Evolutionary conservation across 2,797 vertebrate species (phyloP), one percentile per base, ranked within the genome.

Genomic region (Micropoecilia bifurca): DNA sequence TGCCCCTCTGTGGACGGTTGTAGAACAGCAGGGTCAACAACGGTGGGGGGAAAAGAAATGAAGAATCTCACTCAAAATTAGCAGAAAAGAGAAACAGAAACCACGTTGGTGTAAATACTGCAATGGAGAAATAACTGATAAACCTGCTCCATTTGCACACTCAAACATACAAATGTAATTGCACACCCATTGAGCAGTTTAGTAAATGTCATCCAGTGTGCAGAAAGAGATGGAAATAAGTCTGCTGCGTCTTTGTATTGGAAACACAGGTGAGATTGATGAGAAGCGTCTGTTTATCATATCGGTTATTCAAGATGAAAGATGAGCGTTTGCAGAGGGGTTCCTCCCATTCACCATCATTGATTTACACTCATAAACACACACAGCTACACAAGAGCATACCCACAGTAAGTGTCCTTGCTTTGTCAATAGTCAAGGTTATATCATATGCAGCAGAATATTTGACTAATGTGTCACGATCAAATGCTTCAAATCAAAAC

Each of bases 241-340:
- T 87, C 89, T 90, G 91, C 90, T 92, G 89, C 89, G 89, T 91
- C 89, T 88, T 83, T 88, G 87, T 93, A 93, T 93, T 50, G 88
- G 89, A 93, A 94, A 92, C 88, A 92, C 91, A 93, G 90, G 87
- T 93, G 93, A 95, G 94, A 95, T 95, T 94, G 94, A 95, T 95
- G 95, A 94, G 93, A 87, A 87, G 91, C 87, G 88, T 91, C 92
- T 93, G 91, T 94, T 95, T 94, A 93, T 91, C 88, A 93, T 94
- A 94, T 95, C 88, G 94, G 94, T 95, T 95, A 95, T 95, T 95
- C 93, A 92, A 92, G 92, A 95, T 96, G 95, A 96, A 96, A 95
- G 93, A 95, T 95, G 94, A 96, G 94, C 91, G 91, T 94, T 94
- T 94, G 93, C 91, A 71, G 78, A 88, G 90, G 87, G 92, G 94